Percentiles rank a stretch among this genome's conserved stretches.
Conservation (phyloP, 2,888 invertebrate genomes). For the Parnassius smintheus region DNA sequence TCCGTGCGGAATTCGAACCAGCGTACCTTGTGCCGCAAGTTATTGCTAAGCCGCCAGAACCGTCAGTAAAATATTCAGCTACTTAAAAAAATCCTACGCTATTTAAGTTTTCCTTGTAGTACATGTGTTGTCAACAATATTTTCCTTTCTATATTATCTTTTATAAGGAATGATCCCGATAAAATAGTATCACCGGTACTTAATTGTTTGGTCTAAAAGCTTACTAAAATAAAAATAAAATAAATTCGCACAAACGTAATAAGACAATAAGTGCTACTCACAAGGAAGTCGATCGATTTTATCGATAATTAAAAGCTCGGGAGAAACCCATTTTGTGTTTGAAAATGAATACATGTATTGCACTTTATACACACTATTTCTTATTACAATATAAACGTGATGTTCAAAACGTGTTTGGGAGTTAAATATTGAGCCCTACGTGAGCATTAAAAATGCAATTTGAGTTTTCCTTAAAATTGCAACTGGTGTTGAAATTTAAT, state of each 20-base stretch:
- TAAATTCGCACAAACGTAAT: not conserved
- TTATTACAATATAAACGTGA: constrained; percentile 3
- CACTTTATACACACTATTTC: not conserved
- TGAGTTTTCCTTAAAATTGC: not conserved
- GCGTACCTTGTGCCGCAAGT: too few species aligned
- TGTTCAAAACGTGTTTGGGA: constrained; percentile 9
- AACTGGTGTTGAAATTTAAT: not conserved
- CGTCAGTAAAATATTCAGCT: too few species aligned
- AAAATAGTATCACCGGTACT: too few species aligned
- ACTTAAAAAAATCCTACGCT: too few species aligned
- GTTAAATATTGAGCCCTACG: constrained; percentile 3
- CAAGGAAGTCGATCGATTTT: constrained; percentile 3
- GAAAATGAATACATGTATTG: constrained; percentile 1
- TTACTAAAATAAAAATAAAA: too few species aligned
- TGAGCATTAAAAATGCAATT: not conserved
- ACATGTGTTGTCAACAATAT: too few species aligned
- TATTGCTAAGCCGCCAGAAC: too few species aligned
- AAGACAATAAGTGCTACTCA: not conserved
- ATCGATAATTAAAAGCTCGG: constrained; percentile 11
- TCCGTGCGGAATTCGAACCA: too few species aligned
- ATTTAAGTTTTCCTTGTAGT: too few species aligned
- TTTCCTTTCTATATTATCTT: too few species aligned
- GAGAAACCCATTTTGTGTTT: constrained; percentile 10
- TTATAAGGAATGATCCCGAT: too few species aligned
- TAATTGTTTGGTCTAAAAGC: too few species aligned